Conservation (phyloP, 2,797 vertebrate species). For the Toxotes lorentzi region DNA sequence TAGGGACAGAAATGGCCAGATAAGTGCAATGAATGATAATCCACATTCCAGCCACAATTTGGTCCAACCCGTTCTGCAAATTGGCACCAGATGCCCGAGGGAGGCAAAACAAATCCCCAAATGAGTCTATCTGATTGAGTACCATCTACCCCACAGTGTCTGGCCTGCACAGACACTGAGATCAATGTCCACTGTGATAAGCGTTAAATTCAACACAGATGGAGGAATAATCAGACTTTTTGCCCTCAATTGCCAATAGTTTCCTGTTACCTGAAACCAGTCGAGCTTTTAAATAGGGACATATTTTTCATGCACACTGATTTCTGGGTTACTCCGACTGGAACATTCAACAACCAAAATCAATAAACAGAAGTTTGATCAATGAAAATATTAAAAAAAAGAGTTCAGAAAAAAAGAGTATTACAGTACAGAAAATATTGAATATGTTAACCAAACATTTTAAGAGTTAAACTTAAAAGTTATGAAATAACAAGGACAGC, state of each 20-base stretch:
- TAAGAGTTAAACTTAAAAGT: conserved; percentile 8
- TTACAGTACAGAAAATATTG: background rate
- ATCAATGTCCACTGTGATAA: conserved; percentile 75
- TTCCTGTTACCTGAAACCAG: conserved; percentile 76
- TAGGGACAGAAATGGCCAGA: conserved; percentile 47
- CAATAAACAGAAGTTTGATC: background rate
- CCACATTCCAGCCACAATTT: conserved; percentile 74
- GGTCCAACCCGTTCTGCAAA: conserved; percentile 74
- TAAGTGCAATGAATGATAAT: conserved; percentile 67
- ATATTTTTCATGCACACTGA: conserved; percentile 20
- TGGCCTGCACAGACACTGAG: conserved; percentile 66
- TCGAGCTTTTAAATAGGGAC: conserved; percentile 52
- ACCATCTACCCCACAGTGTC: conserved; percentile 65
- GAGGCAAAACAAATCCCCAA: conserved; percentile 81
- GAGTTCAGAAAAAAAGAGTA: background rate
- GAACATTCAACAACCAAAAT: conserved; percentile 11
- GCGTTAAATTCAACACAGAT: conserved; percentile 83
- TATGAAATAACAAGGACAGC: conserved; percentile 2
- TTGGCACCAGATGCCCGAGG: conserved; percentile 83
- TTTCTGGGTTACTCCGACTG: conserved; percentile 7
- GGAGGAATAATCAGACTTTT: conserved; percentile 75
- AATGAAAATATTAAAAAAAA: background rate
- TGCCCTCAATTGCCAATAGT: conserved; percentile 73
- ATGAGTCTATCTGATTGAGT: conserved; percentile 81
- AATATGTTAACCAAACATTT: background rate